phyloP scores from a whole-genome alignment of 2,888 invertebrate genomes.

The Pseudococcus longispinus region DNA sequence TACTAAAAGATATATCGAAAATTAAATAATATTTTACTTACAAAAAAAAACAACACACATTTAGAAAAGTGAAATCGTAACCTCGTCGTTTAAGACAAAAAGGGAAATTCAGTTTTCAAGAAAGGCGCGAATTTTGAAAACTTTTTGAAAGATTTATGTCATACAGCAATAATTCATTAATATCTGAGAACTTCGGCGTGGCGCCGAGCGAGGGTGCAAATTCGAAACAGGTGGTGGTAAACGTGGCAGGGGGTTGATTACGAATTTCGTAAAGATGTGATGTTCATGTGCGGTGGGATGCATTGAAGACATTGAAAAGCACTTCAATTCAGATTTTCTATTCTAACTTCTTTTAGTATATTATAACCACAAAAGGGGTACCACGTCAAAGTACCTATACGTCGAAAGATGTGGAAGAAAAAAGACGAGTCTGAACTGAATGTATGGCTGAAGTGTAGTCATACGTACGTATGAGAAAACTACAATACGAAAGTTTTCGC shows the following conservation, averaged over 20 bases:
- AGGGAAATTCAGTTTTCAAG: neutral
- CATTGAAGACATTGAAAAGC: constrained; percentile 39
- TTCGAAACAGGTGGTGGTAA: constrained; percentile 24
- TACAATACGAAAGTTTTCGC: neutral
- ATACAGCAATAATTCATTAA: constrained; percentile 7
- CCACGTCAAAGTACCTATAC: neutral
- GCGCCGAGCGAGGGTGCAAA: constrained; percentile 17
- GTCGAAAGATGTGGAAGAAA: neutral
- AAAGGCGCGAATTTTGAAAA: neutral
- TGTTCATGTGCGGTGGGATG: constrained; percentile 10
- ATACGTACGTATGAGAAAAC: neutral
- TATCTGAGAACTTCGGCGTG: neutral
- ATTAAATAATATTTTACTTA: neutral
- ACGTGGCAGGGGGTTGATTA: constrained; percentile 11
- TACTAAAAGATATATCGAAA: neutral
- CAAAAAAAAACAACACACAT: neutral
- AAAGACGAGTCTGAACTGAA: neutral
- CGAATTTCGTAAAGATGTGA: constrained; percentile 8
- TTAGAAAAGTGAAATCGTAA: neutral
- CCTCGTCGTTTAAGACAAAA: neutral
- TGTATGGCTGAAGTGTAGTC: neutral
- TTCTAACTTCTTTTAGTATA: neutral
- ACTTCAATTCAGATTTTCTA: constrained; percentile 38
- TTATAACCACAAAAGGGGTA: constrained; percentile 24
- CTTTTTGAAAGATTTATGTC: neutral